These are phyloP conservation scores for Botia kubotai DNA, from an alignment of 2,797 vertebrate genomes.

Conservation along the genomic window DNA sequence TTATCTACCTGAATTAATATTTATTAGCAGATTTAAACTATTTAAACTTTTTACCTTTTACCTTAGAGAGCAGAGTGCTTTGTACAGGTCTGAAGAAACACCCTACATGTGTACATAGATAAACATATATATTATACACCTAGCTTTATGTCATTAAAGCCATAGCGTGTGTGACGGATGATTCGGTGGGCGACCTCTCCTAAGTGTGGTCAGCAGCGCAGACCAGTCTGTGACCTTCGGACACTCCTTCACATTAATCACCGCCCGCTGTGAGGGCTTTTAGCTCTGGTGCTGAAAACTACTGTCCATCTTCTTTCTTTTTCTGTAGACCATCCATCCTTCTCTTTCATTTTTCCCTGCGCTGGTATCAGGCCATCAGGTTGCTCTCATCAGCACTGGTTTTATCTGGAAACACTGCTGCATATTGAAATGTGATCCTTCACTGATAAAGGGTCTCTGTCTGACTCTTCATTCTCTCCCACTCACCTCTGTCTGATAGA, in stretches of 20 bases:
- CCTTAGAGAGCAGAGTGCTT: too few relatives aligned
- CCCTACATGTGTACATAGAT: too few relatives aligned
- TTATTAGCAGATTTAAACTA: too few relatives aligned
- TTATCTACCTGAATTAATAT: too few relatives aligned
- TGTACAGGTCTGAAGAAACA: too few relatives aligned
- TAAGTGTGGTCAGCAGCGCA: conserved; percentile 83
- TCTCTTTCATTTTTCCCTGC: conserved; percentile 77
- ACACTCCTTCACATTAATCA: conserved; percentile 98
- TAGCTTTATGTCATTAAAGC: conserved; percentile 8
- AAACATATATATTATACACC: background rate
- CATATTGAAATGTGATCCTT: conserved; percentile 99
- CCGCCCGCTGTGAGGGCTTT: conserved; percentile 78
- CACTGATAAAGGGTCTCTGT: conserved; percentile 86
- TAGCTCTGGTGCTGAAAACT: conserved; percentile 88
- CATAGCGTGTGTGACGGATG: conserved; percentile 80
- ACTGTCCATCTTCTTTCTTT: conserved; percentile 80
- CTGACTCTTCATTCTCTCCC: conserved; percentile 85
- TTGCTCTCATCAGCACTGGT: conserved; percentile 91
- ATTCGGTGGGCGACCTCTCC: conserved; percentile 85
- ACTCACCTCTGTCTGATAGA: conserved; percentile 90
- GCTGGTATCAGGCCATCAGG: conserved; percentile 96
- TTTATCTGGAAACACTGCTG: conserved; percentile 89
- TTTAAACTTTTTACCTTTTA: too few relatives aligned
- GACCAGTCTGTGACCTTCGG: conserved; percentile 85
- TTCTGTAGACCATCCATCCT: conserved; percentile 45